These are phyloP conservation scores for Emydocephalus ijimae DNA, from an alignment of 2,113 vertebrate genomes.

Conservation along the genomic window DNA sequence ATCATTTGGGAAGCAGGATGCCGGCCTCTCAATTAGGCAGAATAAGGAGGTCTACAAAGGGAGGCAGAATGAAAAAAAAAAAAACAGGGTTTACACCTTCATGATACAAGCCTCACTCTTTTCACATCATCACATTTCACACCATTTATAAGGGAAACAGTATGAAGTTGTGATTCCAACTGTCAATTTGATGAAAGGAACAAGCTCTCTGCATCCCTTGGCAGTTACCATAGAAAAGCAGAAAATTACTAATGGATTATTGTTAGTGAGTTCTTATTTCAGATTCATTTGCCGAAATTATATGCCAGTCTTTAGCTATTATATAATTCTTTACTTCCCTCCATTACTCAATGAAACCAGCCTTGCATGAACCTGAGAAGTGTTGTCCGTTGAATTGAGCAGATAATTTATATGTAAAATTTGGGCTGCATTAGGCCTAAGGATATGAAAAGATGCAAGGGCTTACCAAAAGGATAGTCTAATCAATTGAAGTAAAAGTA, in stretches of 20 bases:
- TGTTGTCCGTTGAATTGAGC: background rate
- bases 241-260: background rate
- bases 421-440: background rate
- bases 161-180: background rate
- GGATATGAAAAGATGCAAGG: background rate
- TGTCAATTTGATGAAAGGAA: background rate
- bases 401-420: background rate
- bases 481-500: slow-evolving; percentile 8
- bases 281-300: background rate
- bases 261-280: background rate
- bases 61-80: background rate
- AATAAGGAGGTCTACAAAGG: background rate
- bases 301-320: background rate
- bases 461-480: slow-evolving; percentile 10
- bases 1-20: background rate
- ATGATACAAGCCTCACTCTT: background rate
- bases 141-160: background rate
- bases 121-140: background rate
- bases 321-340: background rate
- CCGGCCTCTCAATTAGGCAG: background rate
- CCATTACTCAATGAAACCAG: background rate
- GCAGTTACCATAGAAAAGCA: background rate
- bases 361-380: background rate
- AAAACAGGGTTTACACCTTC: background rate
- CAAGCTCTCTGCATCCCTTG: background rate